phyloP scores from a whole-genome alignment of 2,888 invertebrate genomes.

The Tuta absoluta region DNA sequence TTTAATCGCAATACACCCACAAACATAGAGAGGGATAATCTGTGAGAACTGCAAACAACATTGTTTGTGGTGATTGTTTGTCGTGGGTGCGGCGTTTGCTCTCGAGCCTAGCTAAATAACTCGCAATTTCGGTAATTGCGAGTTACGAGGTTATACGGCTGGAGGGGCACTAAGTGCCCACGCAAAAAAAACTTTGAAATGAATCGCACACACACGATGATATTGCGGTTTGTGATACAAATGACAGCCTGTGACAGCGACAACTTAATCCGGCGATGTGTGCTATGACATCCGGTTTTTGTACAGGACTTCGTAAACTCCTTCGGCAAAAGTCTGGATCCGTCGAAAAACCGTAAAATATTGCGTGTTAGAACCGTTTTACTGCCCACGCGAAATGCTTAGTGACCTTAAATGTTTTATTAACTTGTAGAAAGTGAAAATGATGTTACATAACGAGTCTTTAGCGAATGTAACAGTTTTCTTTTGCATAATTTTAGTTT shows the following conservation, averaged over 20 bases:
- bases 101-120: conserved; percentile 11
- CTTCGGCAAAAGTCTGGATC: no score
- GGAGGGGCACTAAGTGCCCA: background rate
- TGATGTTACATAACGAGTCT: background rate
- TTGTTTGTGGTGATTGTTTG: conserved; percentile 10
- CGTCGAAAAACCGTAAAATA: no score
- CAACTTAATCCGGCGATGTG: no score
- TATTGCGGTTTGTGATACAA: no score
- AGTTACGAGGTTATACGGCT: background rate
- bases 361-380: no score
- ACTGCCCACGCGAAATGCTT: background rate
- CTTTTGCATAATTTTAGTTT: background rate
- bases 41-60: conserved; percentile 16
- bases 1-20: background rate
- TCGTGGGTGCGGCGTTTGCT: conserved; percentile 18
- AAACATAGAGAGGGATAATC: conserved; percentile 8
- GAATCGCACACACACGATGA: no score
- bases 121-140: conserved; percentile 20
- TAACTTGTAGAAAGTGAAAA: background rate
- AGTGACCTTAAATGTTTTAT: background rate
- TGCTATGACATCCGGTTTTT: no score
- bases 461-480: background rate
- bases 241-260: no score
- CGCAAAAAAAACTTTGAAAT: no score
- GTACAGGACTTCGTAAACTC: no score